These are phyloP conservation scores for Saccopteryx bilineata DNA, from an alignment of 2,113 vertebrate species.

Conservation along the genomic window DNA sequence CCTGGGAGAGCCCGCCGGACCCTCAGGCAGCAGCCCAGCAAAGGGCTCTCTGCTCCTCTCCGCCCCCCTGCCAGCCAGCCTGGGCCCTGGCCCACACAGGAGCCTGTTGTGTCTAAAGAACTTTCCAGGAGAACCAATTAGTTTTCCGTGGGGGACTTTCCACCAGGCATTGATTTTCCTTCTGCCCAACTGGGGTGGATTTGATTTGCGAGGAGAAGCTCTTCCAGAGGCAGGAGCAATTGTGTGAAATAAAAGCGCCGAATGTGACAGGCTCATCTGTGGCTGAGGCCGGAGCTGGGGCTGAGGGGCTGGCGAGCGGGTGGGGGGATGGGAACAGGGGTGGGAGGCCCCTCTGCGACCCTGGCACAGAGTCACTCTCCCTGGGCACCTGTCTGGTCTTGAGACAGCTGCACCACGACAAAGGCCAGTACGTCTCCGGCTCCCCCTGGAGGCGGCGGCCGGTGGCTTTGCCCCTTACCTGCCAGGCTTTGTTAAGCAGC, in stretches of 20 bases:
- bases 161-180: constrained; percentile 54
- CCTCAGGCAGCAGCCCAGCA: not conserved
- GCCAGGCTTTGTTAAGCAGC: not conserved
- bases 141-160: constrained; percentile 47
- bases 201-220: constrained; percentile 69
- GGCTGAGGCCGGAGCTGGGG: not conserved
- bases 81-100: not conserved
- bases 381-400: fast-evolving
- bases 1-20: fast-evolving
- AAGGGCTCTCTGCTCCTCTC: not conserved
- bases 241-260: constrained; percentile 55
- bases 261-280: constrained; percentile 64
- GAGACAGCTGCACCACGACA: not conserved
- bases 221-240: constrained; percentile 54
- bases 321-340: fast-evolving
- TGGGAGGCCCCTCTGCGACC: not conserved
- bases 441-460: not conserved
- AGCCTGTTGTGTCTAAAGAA: constrained; percentile 56
- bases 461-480: not conserved
- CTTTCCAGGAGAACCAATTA: constrained; percentile 57
- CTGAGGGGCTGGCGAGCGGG: too few species aligned
- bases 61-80: fast-evolving
- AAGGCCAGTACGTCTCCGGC: not conserved
- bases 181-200: constrained; percentile 18
- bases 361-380: not conserved